These are phyloP conservation scores for Charina bottae DNA, from an alignment of 2,113 vertebrate species.

Conservation along the genomic window DNA sequence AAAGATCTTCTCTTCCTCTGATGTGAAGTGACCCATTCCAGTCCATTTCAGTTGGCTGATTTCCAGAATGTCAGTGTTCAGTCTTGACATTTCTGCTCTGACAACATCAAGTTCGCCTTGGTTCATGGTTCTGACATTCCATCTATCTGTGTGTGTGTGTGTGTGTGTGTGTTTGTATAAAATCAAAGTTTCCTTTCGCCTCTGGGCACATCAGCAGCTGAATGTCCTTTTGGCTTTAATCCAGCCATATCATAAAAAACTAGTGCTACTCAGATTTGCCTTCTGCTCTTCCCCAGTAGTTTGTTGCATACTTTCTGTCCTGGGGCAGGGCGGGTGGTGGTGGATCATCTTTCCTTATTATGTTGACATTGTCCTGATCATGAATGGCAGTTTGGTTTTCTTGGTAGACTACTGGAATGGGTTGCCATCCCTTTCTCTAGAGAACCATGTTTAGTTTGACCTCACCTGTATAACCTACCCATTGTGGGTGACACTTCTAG, in stretches of 20 bases:
- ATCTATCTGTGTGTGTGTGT: background rate
- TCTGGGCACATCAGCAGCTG: background rate
- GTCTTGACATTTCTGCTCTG: background rate
- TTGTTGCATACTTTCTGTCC: background rate
- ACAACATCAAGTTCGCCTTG: background rate
- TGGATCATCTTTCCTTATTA: background rate
- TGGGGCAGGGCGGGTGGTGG: background rate
- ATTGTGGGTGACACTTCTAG: background rate
- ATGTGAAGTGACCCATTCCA: conserved; percentile 1
- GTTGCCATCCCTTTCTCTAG: background rate
- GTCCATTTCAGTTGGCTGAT: background rate
- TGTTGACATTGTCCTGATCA: background rate
- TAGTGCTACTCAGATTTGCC: background rate
- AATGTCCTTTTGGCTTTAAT: background rate
- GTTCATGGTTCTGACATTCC: background rate
- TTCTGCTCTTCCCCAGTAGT: background rate
- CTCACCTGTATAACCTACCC: background rate
- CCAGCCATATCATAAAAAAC: background rate
- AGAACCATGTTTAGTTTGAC: background rate
- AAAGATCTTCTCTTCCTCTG: background rate
- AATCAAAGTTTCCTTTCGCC: background rate
- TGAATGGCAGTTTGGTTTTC: background rate
- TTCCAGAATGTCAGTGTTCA: background rate
- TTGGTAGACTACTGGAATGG: background rate
- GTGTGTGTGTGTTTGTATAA: background rate